Conservation (phyloP, 1,140 invertebrate genomes). For the Musca vetustissima region DNA sequence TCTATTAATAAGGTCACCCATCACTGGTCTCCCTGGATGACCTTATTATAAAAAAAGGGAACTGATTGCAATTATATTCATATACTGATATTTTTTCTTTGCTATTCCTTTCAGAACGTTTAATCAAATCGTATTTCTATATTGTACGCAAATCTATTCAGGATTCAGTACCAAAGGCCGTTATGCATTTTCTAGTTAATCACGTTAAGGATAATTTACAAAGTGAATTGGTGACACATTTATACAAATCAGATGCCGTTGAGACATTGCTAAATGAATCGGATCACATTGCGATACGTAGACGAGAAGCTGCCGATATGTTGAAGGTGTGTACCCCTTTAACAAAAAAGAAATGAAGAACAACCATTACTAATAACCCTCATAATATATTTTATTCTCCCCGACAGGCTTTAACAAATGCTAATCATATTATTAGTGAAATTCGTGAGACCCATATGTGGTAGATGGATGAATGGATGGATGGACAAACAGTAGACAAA, state of each 20-base stretch:
- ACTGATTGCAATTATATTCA: no score
- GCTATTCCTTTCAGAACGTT: conserved; percentile 72
- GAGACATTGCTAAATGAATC: conserved; percentile 93
- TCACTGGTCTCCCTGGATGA: no score
- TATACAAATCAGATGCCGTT: conserved; percentile 97
- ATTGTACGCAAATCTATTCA: conserved; percentile 99
- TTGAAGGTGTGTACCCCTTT: conserved; percentile 80
- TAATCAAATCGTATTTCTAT: conserved; percentile 98
- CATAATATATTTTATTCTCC: no score
- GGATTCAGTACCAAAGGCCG: conserved; percentile 97
- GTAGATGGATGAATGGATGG: no score
- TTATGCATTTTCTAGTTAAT: conserved; percentile 99
- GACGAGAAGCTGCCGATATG: conserved; percentile 97
- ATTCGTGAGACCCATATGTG: conserved; percentile 98
- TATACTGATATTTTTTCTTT: no score
- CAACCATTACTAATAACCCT: no score
- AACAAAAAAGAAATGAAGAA: no score
- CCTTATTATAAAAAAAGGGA: no score
- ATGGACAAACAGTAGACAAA: no score
- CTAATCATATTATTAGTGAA: conserved; percentile 94
- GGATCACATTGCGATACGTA: conserved; percentile 91
- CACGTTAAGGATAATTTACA: conserved; percentile 97
- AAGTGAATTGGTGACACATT: conserved; percentile 95
- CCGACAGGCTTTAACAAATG: conserved; percentile 91
- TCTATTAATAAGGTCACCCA: no score